Conservation (phyloP, 2,113 vertebrate species). For the Oreochromis niloticus region DNA sequence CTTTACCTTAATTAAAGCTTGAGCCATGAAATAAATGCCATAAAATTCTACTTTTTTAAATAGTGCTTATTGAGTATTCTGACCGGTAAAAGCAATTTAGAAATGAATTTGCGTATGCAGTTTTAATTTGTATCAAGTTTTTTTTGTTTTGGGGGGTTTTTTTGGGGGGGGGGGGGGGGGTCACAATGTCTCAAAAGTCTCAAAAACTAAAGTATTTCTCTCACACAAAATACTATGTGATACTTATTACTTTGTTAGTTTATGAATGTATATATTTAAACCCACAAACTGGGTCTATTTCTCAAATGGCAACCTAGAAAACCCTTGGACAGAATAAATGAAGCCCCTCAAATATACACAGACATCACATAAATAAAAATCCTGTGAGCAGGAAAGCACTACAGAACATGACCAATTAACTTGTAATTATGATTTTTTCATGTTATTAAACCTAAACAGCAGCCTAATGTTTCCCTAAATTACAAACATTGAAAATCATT, state of each 20-base stretch:
- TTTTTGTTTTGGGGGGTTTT: too few relatives aligned
- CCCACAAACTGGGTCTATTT: not conserved
- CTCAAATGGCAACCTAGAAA: not conserved
- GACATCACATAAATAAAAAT: not conserved
- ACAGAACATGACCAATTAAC: not conserved
- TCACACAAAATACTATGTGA: not conserved
- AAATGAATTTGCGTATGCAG: too few relatives aligned
- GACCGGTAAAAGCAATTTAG: too few relatives aligned
- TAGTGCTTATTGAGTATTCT: too few relatives aligned
- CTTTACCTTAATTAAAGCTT: not conserved
- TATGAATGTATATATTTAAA: not conserved
- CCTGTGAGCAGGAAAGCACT: not conserved
- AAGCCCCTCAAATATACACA: not conserved
- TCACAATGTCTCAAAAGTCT: not conserved
- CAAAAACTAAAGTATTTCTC: not conserved
- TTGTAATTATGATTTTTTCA: not conserved
- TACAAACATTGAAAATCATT: fast-evolving
- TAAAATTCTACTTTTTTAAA: too few relatives aligned
- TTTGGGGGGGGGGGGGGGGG: too few relatives aligned
- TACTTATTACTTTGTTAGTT: not conserved
- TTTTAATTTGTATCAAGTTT: too few relatives aligned
- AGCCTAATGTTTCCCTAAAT: not conserved
- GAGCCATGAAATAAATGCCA: too few relatives aligned
- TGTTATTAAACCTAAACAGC: not conserved
- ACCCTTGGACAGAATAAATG: not conserved